phyloP scores from a whole-genome alignment of 1,140 invertebrate species.

The Drosophila tsacasi region DNA sequence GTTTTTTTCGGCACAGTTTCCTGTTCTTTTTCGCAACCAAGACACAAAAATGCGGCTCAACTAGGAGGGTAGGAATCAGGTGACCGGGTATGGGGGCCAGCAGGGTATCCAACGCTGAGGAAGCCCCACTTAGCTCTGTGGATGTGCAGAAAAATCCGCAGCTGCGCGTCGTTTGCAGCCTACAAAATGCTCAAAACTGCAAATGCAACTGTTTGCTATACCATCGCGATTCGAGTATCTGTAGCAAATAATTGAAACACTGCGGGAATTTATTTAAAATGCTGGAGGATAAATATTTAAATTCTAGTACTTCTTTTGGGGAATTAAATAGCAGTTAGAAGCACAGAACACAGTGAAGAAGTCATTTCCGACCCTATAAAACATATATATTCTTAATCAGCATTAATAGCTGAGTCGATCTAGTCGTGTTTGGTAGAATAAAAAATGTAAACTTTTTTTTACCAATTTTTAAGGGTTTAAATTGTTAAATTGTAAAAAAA shows the following conservation, averaged over 20 bases:
- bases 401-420: too few relatives aligned
- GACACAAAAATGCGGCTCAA: conserved; percentile 74
- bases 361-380: too few relatives aligned
- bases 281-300: too few relatives aligned
- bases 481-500: too few relatives aligned
- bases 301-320: too few relatives aligned
- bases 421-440: too few relatives aligned
- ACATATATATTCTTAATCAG: too few relatives aligned
- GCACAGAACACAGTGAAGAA: too few relatives aligned
- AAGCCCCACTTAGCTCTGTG: conserved; percentile 60
- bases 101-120: conserved; percentile 20
- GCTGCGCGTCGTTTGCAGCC: conserved; percentile 46
- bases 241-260: conserved; percentile 32
- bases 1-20: conserved; percentile 60
- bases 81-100: conserved; percentile 31
- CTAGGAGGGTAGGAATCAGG: conserved; percentile 53
- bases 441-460: too few relatives aligned
- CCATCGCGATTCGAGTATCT: conserved; percentile 42
- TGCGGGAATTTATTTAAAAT: conserved; percentile 16
- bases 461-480: too few relatives aligned
- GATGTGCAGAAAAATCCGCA: conserved; percentile 58
- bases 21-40: conserved; percentile 79
- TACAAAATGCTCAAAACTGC: conserved; percentile 44
- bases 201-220: conserved; percentile 53
- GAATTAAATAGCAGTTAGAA: too few relatives aligned